Conservation (phyloP, 2,113 vertebrate species). For the Pyxicephalus adspersus region DNA sequence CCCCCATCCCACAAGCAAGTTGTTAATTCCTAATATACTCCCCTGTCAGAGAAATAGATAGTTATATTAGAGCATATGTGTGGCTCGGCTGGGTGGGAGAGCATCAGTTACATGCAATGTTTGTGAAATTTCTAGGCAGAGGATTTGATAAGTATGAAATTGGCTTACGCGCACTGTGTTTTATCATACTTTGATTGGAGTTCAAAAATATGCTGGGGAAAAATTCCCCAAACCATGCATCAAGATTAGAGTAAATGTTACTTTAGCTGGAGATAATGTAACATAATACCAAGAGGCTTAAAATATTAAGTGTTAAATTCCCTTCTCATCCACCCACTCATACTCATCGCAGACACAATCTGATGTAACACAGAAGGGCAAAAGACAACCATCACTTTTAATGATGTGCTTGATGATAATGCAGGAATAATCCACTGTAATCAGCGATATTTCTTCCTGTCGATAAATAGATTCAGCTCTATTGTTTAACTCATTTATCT, state of each 20-base stretch:
- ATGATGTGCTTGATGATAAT: conserved; percentile 50
- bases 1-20: conserved; percentile 7
- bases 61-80: conserved; percentile 45
- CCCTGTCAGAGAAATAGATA: conserved; percentile 32
- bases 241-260: conserved; percentile 58
- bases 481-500: not conserved
- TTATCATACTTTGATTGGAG: conserved; percentile 56
- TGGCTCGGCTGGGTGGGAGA: conserved; percentile 51
- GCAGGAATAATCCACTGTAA: conserved; percentile 29
- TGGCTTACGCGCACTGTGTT: conserved; percentile 43
- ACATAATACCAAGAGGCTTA: conserved; percentile 59
- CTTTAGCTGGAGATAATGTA: conserved; percentile 62
- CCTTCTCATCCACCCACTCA: conserved; percentile 52
- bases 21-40: conserved; percentile 46
- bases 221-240: conserved; percentile 61
- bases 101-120: conserved; percentile 29
- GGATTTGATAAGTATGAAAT: conserved; percentile 58
- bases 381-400: conserved; percentile 36
- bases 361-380: conserved; percentile 34
- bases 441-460: conserved; percentile 30
- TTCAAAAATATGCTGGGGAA: conserved; percentile 58
- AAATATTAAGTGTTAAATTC: conserved; percentile 60
- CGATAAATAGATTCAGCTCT: not conserved
- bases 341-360: conserved; percentile 16
- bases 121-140: conserved; percentile 53